Percentiles rank a stretch among this genome's conserved stretches.
Evolutionary conservation across 2,797 vertebrate genomes (phyloP).

Genomic region (Bradypodion pumilum): DNA sequence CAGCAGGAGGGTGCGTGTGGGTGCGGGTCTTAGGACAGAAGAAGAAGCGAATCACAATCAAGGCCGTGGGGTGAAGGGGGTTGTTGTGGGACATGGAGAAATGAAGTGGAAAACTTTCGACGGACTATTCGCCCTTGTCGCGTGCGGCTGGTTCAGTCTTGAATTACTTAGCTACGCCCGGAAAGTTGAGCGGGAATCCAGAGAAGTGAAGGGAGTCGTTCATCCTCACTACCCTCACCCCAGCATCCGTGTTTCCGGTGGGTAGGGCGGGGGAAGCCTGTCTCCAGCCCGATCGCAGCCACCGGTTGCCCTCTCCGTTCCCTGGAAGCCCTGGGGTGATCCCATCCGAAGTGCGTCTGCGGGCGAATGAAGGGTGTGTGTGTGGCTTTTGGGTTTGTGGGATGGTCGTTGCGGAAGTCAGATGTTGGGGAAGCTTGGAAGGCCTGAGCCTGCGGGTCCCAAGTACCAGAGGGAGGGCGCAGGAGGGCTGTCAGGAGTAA

Average conservation of each 20-base stretch:
- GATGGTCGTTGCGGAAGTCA: neutral
- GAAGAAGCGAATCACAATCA: neutral
- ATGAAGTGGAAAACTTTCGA: neutral
- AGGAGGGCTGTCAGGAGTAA: too few species aligned
- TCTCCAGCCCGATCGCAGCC: neutral
- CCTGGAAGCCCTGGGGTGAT: neutral
- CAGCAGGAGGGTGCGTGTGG: neutral
- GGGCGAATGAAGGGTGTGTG: neutral
- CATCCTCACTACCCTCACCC: neutral
- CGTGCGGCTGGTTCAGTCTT: neutral
- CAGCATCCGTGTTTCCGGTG: neutral
- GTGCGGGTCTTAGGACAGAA: neutral
- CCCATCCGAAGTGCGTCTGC: neutral
- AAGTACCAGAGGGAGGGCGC: neutral
- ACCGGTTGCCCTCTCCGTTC: too few species aligned
- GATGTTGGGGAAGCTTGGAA: neutral
- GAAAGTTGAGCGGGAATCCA: slow-evolving; percentile 13
- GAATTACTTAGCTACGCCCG: neutral
- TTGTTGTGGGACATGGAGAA: neutral
- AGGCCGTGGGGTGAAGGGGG: too few species aligned
- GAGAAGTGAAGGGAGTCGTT: neutral
- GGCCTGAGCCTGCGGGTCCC: neutral
- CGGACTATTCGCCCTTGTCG: neutral
- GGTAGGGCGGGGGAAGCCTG: neutral
- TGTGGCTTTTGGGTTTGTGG: neutral